Evolutionary conservation across 2,888 invertebrate species (phyloP).

Genomic region (Endotricha flammealis): DNA sequence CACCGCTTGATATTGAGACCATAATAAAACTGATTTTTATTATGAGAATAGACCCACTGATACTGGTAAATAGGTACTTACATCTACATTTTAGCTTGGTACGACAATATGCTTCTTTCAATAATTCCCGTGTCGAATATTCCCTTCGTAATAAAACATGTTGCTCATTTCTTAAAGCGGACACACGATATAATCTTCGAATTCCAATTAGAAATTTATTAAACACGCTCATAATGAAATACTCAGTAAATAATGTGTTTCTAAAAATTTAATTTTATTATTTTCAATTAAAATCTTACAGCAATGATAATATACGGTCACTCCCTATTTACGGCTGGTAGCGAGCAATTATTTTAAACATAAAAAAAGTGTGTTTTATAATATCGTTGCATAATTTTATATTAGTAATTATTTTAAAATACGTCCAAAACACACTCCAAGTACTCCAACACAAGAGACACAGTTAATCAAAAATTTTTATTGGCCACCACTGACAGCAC

Average conservation of each 20-base stretch:
- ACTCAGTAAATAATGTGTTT: constrained; percentile 29
- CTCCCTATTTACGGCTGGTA: no score
- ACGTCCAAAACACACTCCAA: constrained; percentile 1
- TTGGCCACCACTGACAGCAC: no score
- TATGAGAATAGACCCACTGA: background rate
- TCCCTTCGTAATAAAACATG: constrained; percentile 27
- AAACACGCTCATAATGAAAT: constrained; percentile 31
- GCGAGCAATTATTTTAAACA: no score
- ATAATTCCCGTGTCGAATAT: constrained; percentile 60
- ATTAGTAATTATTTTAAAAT: constrained; percentile 7
- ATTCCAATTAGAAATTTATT: constrained; percentile 34
- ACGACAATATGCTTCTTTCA: constrained; percentile 80
- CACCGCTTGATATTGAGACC: background rate
- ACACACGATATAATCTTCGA: constrained; percentile 36
- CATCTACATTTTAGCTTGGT: constrained; percentile 85
- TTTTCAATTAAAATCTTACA: no score
- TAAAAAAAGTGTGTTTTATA: no score
- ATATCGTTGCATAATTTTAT: constrained; percentile 33
- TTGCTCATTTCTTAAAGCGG: constrained; percentile 33
- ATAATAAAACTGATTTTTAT: background rate
- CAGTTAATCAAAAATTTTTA: no score
- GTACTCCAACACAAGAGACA: no score
- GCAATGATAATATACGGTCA: no score
- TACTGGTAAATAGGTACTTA: constrained; percentile 62
- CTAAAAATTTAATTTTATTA: constrained; percentile 9